Evolutionary conservation across 2,797 vertebrate genomes (phyloP), one percentile per base, ranked within the genome.

Genomic region (Molossus molossus): DNA sequence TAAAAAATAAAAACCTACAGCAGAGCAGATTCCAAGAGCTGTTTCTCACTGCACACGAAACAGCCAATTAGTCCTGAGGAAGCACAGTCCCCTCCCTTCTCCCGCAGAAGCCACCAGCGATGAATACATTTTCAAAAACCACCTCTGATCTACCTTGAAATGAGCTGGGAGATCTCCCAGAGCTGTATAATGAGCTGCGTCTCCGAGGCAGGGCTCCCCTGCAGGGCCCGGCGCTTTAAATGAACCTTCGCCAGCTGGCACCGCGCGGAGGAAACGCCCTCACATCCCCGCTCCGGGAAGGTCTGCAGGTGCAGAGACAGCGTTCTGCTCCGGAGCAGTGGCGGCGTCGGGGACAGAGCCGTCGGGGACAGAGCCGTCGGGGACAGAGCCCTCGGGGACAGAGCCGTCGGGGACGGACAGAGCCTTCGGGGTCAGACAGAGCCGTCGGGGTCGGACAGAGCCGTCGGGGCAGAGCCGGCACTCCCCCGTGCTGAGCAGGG

Each of bases 181-280:
- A 92, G 82, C 90, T 18, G 53, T 15, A 33, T 94, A 96, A 96
- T 96, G 85, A 94, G 50, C 45, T 69, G 8, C 50, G 33, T 65
- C 79, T 90, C 80, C 53, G 60, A 87, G 29, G 79, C 60, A 86
- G 45, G 14, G 37, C 64, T 80, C 23, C 67, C 69, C 50, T 64
- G 33, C 9, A 4, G 60, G 10, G 62, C 18, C 37, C 5, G 9
- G 77, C 64, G 58, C n/a, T 92, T 96, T 69, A 91, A 85, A 96
- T 96, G 95, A 97, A 97, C 86, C 94, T 85, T 91, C 45, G 53
- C 91, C 79, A 85, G 72, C 93, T 5, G 17, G 18, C 90, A 33
- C 33, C 33, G 33, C 33, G 33, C 33, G 33, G 33, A 33, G 33
- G 33, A 33, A 33, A 33, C 33, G 33, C 33, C 33, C 33, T 33